Evolutionary conservation across 2,797 vertebrate genomes (phyloP).

Genomic region (Malurus splendens): DNA sequence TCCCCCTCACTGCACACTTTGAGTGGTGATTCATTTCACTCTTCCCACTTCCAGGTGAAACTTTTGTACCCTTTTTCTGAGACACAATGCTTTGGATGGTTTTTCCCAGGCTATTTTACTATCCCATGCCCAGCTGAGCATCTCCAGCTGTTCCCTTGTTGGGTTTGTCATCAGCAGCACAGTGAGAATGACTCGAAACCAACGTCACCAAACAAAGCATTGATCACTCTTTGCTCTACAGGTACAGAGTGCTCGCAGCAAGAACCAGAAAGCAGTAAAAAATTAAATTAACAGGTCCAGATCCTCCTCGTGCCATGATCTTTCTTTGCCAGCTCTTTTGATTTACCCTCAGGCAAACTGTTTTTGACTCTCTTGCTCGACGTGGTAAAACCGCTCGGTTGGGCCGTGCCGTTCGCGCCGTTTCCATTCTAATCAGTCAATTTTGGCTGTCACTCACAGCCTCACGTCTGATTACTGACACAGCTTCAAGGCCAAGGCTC

Average conservation of each 20-base stretch:
- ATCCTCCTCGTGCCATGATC: background rate
- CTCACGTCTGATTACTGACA: background rate
- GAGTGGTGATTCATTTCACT: background rate
- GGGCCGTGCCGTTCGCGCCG: background rate
- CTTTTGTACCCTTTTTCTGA: background rate
- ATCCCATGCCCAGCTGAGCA: background rate
- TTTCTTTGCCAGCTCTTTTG: background rate
- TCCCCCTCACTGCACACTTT: background rate
- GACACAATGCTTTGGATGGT: accelerated
- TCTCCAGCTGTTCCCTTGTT: background rate
- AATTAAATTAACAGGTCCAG: accelerated
- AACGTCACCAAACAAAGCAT: background rate
- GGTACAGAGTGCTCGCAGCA: background rate
- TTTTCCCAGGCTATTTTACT: background rate
- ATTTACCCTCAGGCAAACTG: background rate
- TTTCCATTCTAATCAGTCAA: background rate
- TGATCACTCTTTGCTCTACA: background rate
- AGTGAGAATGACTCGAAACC: background rate
- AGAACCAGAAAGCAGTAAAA: background rate
- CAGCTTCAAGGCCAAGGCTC: background rate
- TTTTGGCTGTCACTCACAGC: background rate
- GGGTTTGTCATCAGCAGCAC: background rate
- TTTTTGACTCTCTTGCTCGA: background rate
- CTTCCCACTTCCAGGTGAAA: background rate
- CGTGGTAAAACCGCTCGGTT: background rate